Conservation (phyloP, 2,797 vertebrate species). For the Pempheris klunzingeri region DNA sequence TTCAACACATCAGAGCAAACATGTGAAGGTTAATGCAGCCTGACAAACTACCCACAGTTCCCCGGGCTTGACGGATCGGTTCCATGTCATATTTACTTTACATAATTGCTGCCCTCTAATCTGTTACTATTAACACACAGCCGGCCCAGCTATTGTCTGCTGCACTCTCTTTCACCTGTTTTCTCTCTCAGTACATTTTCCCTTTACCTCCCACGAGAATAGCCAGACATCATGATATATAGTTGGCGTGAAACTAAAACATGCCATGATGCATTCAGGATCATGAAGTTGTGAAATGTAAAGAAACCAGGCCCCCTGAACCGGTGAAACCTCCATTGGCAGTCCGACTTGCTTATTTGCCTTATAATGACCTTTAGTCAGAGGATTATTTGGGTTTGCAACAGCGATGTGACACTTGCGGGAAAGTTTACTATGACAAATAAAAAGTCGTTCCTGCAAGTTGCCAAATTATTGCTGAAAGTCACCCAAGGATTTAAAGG, state of each 20-base stretch:
- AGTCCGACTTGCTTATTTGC: conserved; percentile 29
- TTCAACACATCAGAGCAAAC: conserved; percentile 83
- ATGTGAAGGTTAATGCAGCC: conserved; percentile 85
- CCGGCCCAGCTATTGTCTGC: conserved; percentile 63
- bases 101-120: conserved; percentile 84
- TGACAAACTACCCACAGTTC: conserved; percentile 81
- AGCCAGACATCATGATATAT: conserved; percentile 71
- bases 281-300: conserved; percentile 26
- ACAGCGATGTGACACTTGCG: conserved; percentile 34
- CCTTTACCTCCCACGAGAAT: conserved; percentile 54
- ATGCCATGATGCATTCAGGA: conserved; percentile 41
- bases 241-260: conserved; percentile 60
- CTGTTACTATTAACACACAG: conserved; percentile 77
- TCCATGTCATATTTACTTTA: conserved; percentile 84
- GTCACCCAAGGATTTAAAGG: conserved; percentile 70
- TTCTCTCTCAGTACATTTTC: conserved; percentile 56
- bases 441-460: conserved; percentile 34
- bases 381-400: conserved; percentile 56
- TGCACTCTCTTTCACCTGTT: conserved; percentile 63
- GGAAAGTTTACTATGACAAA: conserved; percentile 46
- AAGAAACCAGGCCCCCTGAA: conserved; percentile 25
- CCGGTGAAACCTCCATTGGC: conserved; percentile 9
- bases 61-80: conserved; percentile 73
- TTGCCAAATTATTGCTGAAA: conserved; percentile 78
- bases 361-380: conserved; percentile 49